A percentile compares a stretch with the other conserved stretches of the same genome.
phyloP scores from a whole-genome alignment of 2,888 invertebrate species.

The Ametastegia equiseti region DNA sequence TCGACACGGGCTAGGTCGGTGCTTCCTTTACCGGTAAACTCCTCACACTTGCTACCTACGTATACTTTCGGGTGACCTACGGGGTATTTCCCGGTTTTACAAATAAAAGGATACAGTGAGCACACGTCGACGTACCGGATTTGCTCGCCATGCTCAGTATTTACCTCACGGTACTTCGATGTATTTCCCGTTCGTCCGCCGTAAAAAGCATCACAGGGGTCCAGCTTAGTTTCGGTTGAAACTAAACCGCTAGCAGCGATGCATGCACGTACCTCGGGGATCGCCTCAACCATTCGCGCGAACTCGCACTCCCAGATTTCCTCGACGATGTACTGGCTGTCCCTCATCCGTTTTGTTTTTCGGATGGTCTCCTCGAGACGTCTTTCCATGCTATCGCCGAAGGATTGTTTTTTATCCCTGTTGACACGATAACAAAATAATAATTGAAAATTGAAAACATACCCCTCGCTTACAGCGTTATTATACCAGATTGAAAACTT shows the following conservation, averaged over 20 bases:
- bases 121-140: conserved; percentile 19
- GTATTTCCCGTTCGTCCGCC: too few species aligned
- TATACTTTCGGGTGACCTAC: conserved; percentile 43
- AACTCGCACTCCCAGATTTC: conserved; percentile 17
- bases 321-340: neutral
- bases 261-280: neutral
- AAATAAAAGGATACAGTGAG: conserved; percentile 5
- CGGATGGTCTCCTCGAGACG: neutral
- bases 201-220: too few species aligned
- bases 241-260: neutral
- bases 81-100: neutral
- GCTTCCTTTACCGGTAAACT: too few species aligned
- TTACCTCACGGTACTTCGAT: neutral
- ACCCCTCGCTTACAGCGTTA: conserved; percentile 44
- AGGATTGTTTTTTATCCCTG: neutral
- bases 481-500: conserved; percentile 59
- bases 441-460: conserved; percentile 60
- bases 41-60: too few species aligned
- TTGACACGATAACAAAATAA: conserved; percentile 54
- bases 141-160: neutral
- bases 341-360: neutral
- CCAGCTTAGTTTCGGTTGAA: conserved; percentile 51
- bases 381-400: neutral
- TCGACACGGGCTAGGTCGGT: too few species aligned
- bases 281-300: neutral